Evolutionary conservation across 1,140 invertebrate species (phyloP), one percentile per base, ranked within the genome.

Genomic region (Camponotus floridanus): DNA sequence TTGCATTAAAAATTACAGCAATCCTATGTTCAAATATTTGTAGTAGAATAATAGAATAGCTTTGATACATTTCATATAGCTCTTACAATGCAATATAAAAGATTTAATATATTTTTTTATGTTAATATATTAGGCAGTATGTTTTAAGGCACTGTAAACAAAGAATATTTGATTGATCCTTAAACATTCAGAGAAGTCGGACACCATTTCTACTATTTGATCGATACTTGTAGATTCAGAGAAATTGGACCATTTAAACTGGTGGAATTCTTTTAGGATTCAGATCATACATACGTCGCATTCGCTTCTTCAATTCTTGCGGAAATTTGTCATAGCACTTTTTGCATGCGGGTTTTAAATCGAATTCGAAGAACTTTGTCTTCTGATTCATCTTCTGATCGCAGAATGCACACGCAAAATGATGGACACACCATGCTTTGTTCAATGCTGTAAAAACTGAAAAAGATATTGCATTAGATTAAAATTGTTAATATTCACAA

Each of bases 371-470:
- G 95, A 99, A 99, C 95, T 99, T 99, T 7, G 98, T 99, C 95
- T 99, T 99, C 91, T 99, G 98, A 94, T 98, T 99, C 97, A 99
- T 98, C 94, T 99, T 98, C 87, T 97, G 97, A 94, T 99, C 99
- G 95, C 99, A 99, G 84, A 99, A 97, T 21, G 98, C 98, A 95
- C 99, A 99, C n/a, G 99, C 98, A 95, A 99, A 99, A 94, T 99
- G 99, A 95, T 99, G 98, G 36, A 99, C 98, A 95, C 99, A 99
- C 99, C 99, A 99, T n/a, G 99, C 98, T 95, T 99, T 99, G 94
- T 99, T 99, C 89, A 99, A 95, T 57, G 99, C 99, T 87, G 98
- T 99, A 94, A 99, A 99, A 48, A 99, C 99, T 99, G 95, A 84
- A 92, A 92, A 88, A 81, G 84, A 85, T 65, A 87, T 76, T 62